phyloP scores from a whole-genome alignment of 2,113 vertebrate species.

The Myrmophylax atrothorax region DNA sequence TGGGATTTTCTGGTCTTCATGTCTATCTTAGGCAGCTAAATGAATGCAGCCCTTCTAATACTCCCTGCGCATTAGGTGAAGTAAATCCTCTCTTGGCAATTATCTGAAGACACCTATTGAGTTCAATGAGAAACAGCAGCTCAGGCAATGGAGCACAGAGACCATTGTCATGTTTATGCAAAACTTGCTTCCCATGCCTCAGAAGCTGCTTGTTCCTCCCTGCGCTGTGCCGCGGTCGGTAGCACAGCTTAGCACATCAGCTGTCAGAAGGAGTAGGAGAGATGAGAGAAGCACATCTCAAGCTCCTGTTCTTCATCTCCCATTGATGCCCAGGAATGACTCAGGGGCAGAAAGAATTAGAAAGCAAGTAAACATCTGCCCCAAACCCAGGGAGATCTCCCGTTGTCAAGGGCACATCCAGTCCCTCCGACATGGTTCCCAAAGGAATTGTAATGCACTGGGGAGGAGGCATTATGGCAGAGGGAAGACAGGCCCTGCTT shows the following conservation, averaged over 20 bases:
- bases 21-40: neutral
- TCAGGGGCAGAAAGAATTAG: neutral
- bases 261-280: neutral
- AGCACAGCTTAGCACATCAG: neutral
- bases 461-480: neutral
- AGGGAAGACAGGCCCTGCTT: neutral
- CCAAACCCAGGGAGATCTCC: neutral
- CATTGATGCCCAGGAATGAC: neutral
- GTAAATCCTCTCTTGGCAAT: constrained; percentile 1
- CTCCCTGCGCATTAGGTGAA: neutral
- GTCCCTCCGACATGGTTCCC: fast-evolving
- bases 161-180: neutral
- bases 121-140: neutral
- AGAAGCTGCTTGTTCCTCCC: neutral
- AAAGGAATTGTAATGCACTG: neutral
- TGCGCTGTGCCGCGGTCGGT: neutral
- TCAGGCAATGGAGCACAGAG: neutral
- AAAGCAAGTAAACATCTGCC: neutral
- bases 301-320: neutral
- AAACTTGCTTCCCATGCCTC: neutral
- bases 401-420: neutral
- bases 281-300: neutral
- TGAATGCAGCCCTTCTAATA: constrained; percentile 10
- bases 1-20: constrained; percentile 11
- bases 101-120: constrained; percentile 19